Percentiles rank a stretch among this genome's conserved stretches.
Evolutionary conservation across 2,888 invertebrate genomes (phyloP).

Genomic region (Abscondita cerata): DNA sequence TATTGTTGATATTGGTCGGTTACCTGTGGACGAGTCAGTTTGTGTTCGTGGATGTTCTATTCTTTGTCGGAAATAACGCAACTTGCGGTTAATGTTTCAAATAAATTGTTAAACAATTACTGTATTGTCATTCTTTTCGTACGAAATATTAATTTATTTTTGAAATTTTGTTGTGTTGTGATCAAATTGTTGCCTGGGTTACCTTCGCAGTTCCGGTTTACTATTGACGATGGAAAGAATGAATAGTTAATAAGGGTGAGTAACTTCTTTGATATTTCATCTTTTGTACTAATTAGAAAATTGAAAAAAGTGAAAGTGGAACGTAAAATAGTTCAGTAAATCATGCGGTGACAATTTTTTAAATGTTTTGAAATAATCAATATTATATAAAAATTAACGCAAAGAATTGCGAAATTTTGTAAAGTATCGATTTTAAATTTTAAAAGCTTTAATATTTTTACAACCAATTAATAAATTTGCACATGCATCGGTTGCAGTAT

Average conservation of each 20-base stretch:
- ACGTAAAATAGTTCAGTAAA: not conserved
- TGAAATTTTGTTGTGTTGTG: conserved; percentile 25
- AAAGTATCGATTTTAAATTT: too few species aligned
- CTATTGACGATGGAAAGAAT: conserved; percentile 13
- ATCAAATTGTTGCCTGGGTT: conserved; percentile 29
- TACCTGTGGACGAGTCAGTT: conserved; percentile 24
- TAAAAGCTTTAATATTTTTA: too few species aligned
- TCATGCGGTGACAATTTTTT: too few species aligned
- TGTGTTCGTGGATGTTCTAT: conserved; percentile 18
- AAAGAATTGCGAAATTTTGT: too few species aligned
- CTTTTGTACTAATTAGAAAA: conserved; percentile 1
- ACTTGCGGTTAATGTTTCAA: conserved; percentile 2
- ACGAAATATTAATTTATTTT: conserved; percentile 14
- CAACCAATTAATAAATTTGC: too few species aligned
- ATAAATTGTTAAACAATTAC: not conserved
- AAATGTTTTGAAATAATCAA: too few species aligned
- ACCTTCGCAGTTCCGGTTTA: conserved; percentile 20
- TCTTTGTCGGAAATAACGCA: conserved; percentile 19
- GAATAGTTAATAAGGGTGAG: conserved; percentile 29
- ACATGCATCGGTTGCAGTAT: too few species aligned
- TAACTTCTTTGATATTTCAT: conserved; percentile 8
- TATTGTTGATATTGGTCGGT: conserved; percentile 42
- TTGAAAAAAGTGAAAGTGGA: not conserved
- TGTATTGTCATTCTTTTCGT: conserved; percentile 12
- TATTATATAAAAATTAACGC: too few species aligned